Evolutionary conservation across 2,113 vertebrate species (phyloP).

Genomic region (Podocnemis expansa): DNA sequence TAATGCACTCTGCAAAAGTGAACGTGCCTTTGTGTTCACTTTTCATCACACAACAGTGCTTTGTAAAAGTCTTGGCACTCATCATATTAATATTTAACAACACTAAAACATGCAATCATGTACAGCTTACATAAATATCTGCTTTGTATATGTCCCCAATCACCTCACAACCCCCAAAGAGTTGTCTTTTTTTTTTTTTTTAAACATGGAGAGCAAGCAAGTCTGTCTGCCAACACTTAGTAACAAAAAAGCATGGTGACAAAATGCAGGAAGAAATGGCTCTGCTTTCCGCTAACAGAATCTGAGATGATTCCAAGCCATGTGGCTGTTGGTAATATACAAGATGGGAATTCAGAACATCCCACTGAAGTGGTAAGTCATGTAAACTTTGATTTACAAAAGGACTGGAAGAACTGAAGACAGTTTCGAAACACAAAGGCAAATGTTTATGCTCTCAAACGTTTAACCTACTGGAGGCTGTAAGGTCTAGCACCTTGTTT

Average conservation of each 20-base stretch:
- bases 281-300: not conserved
- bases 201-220: not conserved
- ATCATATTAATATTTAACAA: not conserved
- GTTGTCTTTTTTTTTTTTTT: accelerated
- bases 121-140: constrained; percentile 7
- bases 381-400: not conserved
- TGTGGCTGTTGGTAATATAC: not conserved
- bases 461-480: not conserved
- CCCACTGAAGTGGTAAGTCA: not conserved
- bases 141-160: not conserved
- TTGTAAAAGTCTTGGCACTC: constrained; percentile 39
- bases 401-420: not conserved
- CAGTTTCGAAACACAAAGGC: constrained; percentile 18
- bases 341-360: not conserved
- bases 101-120: constrained; percentile 38
- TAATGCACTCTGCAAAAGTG: accelerated
- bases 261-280: not conserved
- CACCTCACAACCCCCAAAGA: not conserved
- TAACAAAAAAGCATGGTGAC: not conserved
- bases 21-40: accelerated
- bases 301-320: not conserved
- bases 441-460: not conserved
- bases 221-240: not conserved
- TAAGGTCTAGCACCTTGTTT: not conserved
- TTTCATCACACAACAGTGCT: accelerated